Conservation (phyloP, 2,797 vertebrate genomes). For the Rhinella marina region DNA sequence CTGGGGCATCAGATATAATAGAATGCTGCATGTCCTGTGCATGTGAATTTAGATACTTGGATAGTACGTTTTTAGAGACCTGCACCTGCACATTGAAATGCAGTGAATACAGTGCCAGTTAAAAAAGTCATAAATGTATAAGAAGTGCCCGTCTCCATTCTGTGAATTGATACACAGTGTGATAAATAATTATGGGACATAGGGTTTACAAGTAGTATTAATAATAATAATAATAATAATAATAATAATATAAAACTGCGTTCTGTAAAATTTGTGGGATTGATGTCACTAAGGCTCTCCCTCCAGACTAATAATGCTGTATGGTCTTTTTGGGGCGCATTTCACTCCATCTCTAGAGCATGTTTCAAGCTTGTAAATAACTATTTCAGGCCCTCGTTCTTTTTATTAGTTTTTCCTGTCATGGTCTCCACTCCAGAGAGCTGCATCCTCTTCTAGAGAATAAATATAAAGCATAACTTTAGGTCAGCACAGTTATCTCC, state of each 20-base stretch:
- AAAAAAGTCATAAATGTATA: no score
- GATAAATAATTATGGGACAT: background rate
- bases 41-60: no score
- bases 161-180: background rate
- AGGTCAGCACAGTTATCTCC: slow-evolving; percentile 1
- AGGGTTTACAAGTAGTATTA: background rate
- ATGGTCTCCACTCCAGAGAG: background rate
- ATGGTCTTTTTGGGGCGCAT: background rate
- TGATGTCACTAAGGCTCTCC: background rate
- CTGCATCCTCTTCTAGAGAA: background rate
- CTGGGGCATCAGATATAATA: no score
- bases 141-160: no score
- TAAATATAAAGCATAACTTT: slow-evolving; percentile 14
- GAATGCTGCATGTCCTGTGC: no score
- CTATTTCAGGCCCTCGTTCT: background rate
- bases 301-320: background rate
- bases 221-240: background rate
- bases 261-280: background rate
- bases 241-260: background rate
- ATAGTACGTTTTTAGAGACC: no score
- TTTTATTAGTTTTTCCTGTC: slow-evolving; percentile 4
- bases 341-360: background rate
- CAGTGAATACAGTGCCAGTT: no score
- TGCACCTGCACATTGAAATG: no score
- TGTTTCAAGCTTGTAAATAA: background rate